Evolutionary conservation across 2,797 vertebrate genomes (phyloP).

Genomic region (Smutsia temminckii): DNA sequence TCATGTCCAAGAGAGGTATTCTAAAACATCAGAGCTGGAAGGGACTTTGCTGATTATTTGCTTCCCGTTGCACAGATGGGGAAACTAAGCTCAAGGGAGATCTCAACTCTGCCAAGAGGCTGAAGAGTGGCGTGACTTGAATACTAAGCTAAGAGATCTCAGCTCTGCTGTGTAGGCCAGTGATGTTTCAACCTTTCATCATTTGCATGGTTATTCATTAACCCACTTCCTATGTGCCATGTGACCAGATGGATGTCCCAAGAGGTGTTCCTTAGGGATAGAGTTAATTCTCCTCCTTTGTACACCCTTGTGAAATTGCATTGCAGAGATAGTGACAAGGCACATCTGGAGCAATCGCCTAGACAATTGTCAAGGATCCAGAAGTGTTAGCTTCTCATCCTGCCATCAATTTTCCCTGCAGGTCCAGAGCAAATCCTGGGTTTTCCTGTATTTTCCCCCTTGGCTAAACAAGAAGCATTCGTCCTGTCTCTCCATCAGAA

Average conservation of each 20-base stretch:
- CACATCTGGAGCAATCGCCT: not conserved
- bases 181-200: slow-evolving; percentile 26
- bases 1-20: slow-evolving; percentile 2
- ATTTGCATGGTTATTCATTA: slow-evolving; percentile 26
- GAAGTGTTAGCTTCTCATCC: not conserved
- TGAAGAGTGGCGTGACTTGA: not conserved
- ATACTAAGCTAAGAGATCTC: not conserved
- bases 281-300: not conserved
- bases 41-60: not conserved
- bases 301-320: not conserved
- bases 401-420: not conserved
- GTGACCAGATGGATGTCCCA: slow-evolving; percentile 34
- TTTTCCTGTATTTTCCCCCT: not conserved
- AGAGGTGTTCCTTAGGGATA: slow-evolving; percentile 15
- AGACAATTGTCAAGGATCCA: not conserved
- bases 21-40: not conserved
- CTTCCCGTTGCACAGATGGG: not conserved
- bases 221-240: slow-evolving; percentile 26
- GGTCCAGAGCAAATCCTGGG: not conserved
- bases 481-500: not conserved
- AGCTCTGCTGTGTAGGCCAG: not conserved
- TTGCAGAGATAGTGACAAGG: not conserved
- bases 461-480: not conserved
- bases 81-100: not conserved
- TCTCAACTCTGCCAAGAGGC: not conserved